Evolutionary conservation across 2,113 vertebrate species (phyloP), one percentile per base, ranked within the genome.

Genomic region (Otolemur garnettii): DNA sequence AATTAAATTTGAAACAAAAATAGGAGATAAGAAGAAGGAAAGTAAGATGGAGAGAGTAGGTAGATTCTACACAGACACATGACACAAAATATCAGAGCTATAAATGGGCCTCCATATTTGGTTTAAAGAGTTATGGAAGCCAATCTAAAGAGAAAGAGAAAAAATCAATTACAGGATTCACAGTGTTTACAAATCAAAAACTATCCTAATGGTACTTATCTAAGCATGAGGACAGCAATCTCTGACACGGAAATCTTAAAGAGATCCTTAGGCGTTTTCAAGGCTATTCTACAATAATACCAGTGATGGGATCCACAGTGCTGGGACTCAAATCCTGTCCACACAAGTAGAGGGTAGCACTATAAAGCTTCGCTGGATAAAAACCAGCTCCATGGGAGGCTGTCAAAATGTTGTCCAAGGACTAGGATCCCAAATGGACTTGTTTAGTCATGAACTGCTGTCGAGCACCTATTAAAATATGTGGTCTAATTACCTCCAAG

Each of bases 1-100:
- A 42, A 92, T 93, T 94, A 85, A 96, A 94, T 78, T 82, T 35
- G 4, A 91, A 53, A n/a, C 75, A 92, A 42, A 57, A 91, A 77
- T 86, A 35, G 14, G 21, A 60, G 15, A 71, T 53, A 91, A 28
- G 24, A 24, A 59, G 18, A 66, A 66, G 22, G 14, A 91, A 79
- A 26, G 28, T 53, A 35, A 89, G 30, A 91, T 28, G 21, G 28
- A 72, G 14, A 93, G n/a, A 92, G 72, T 13, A 71, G 30, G 22
- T 72, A 85, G 74, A 91, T 79, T 74, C 7, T 72, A 33, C 35
- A 81, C 1, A 93, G 50, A 90, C 50, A 82, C 0, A 15, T 11
- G 12, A 19, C 19, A 33, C 33, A 13, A 94, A 75, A 92, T 87
- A 75, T 6, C 74, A 26, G 11, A 22, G 79, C 26, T 75, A 21